Evolutionary conservation across 2,113 vertebrate species (phyloP), one percentile per base, ranked within the genome.

Genomic region (Sisor rabdophorus): DNA sequence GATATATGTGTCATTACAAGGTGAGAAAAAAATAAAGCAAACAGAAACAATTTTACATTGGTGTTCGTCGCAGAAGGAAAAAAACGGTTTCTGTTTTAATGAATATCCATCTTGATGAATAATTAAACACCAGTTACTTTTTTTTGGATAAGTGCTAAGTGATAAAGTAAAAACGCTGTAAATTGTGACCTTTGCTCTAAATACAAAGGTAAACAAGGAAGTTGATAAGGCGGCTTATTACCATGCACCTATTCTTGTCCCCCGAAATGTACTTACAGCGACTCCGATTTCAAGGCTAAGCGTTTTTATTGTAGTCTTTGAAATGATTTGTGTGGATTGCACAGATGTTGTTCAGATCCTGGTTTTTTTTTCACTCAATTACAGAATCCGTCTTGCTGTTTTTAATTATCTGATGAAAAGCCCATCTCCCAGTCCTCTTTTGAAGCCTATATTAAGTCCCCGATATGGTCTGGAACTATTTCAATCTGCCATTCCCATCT

Each of bases 331-430:
- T 89, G 88, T 89, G 89, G 83, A 80, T 84, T 85, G 90, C 89
- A 89, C 91, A 92, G 91, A 91, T 92, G 91, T 91, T 91, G 87
- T 89, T 90, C 88, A 88, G 87, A 90, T 91, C 89, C 88, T 75
- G 86, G 7, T 44, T 44, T 44, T 89, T 89, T 91, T 91, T 91
- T 89, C 87, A 88, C 91, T 91, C 89, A 91, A 91, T 91, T 91
- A 91, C 89, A 80, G 88, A 87, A 90, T 91, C 88, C 88, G 89
- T 90, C 89, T 90, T 82, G 88, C 90, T 89, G 90, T 91, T 91
- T n/a, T 92, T 91, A 91, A 91, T 91, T 89, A 91, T 86, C 85
- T 90, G 84, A 88, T 91, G 89, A 92, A 91, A 90, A 88, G 87
- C 88, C 83, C 88, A 87, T 88, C 84, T 88, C 88, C 87, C 88